Evolutionary conservation across 2,797 vertebrate species (phyloP), one percentile per base, ranked within the genome.

Genomic region (Ataeniobius toweri): DNA sequence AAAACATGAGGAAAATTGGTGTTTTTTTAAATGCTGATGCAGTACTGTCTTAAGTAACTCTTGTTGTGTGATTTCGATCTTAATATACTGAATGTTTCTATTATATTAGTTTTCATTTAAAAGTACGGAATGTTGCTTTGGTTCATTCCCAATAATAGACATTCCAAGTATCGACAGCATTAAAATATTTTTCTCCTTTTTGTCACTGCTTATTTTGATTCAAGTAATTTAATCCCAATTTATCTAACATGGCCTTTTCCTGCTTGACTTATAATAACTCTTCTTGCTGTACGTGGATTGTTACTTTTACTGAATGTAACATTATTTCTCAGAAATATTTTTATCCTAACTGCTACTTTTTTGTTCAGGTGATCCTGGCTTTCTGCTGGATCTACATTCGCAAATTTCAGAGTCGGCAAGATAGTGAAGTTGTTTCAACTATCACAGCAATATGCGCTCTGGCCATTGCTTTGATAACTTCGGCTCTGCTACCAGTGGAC

Each of bases 331-430:
- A 59, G 1, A 1, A 31, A 48, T 39, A 68, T 16, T 59, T 72
- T 46, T 75, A 13, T 50, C 3, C 71, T 61, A 3, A 39, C 81
- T 41, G 24, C 3, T 71, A 31, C 6, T n/a, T 73, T 65, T 48
- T 41, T 81, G 18, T 95, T 81, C 83, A 99, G 98, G 95, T 93
- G 20, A 99, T 99, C 89, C 89, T 99, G 31, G 94, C 93, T 44
- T 99, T 99, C 92, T 99, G 97, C 87, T 99, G 98, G 98, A 89
- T 99, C 89, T 99, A 99, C 72, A 97, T 99, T 75, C 96, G 98
- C 58, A 98, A 98, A 91, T 99, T 98, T 90, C 98, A 99, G 90
- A 99, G 98, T 93, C 97, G 96, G 2, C 96, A 97, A 79, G 98
- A 99, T 94, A 99, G 98, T 61, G 98, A 99, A 92, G 98, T 98